These are phyloP conservation scores for Oscheius onirici DNA, from an alignment of 2,888 invertebrate species.

Conservation along the genomic window DNA sequence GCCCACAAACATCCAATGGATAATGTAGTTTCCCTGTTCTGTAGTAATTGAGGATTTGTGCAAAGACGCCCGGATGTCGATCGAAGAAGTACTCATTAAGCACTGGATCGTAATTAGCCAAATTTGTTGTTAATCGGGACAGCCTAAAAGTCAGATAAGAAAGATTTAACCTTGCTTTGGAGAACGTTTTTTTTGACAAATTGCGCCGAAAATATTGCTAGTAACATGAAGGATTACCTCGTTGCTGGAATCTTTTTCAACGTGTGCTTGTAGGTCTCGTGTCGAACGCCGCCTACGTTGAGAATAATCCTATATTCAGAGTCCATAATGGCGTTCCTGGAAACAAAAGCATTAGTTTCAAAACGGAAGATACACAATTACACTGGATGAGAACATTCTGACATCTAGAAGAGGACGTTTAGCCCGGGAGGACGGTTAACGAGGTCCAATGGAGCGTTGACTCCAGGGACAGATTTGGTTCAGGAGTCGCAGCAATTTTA, in stretches of 20 bases:
- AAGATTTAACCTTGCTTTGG: too few species aligned
- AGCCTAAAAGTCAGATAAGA: constrained; percentile 37
- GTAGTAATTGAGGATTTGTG: constrained; percentile 93
- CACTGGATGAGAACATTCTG: neutral
- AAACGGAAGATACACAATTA: neutral
- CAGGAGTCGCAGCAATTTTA: constrained; percentile 15
- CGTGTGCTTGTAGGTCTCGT: constrained; percentile 79
- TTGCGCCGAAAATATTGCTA: constrained; percentile 2
- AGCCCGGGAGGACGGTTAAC: constrained; percentile 26
- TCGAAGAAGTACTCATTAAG: constrained; percentile 99
- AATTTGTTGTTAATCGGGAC: constrained; percentile 84
- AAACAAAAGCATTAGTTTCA: constrained; percentile 10
- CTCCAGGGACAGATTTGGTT: constrained; percentile 14
- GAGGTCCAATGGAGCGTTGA: constrained; percentile 6
- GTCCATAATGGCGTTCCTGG: constrained; percentile 65
- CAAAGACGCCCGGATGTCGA: constrained; percentile 83
- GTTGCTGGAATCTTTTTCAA: constrained; percentile 90
- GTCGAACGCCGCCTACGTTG: constrained; percentile 94
- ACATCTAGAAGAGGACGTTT: constrained; percentile 2
- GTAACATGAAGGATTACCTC: constrained; percentile 72
- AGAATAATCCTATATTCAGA: constrained; percentile 84
- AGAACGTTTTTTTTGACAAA: too few species aligned
- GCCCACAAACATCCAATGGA: constrained; percentile 98
- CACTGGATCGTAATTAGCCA: constrained; percentile 98
- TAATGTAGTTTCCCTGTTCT: constrained; percentile 90